Conservation (phyloP, 2,113 vertebrate genomes). For the Corythornis madagascariensis region DNA sequence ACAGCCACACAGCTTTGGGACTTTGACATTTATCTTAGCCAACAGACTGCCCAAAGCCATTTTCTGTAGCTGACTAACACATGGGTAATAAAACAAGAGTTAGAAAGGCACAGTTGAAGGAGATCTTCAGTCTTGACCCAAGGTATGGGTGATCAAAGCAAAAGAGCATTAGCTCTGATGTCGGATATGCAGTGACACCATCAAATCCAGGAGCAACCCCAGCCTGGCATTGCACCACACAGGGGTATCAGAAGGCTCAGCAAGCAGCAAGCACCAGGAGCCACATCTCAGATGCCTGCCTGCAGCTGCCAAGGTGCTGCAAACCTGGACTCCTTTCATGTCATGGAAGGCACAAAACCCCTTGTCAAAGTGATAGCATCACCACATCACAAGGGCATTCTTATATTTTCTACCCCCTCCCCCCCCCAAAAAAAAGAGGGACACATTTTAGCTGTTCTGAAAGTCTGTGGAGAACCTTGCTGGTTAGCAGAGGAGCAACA, state of each 20-base stretch:
- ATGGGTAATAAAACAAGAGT: too few species aligned
- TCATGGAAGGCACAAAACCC: not conserved
- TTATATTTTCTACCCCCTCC: not conserved
- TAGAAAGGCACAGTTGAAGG: not conserved
- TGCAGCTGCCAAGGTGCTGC: not conserved
- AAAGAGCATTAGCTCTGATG: not conserved
- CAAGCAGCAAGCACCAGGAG: not conserved
- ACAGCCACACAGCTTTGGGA: not conserved
- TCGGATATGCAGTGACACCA: fast-evolving
- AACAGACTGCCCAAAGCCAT: not conserved
- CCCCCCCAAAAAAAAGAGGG: not conserved
- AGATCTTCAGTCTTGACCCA: not conserved
- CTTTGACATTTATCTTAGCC: not conserved
- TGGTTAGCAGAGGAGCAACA: not conserved
- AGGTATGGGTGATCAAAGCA: not conserved
- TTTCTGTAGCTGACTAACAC: not conserved
- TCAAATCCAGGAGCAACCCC: not conserved
- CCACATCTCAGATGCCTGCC: not conserved
- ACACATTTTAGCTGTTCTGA: not conserved
- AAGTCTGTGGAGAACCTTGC: not conserved
- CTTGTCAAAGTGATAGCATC: not conserved
- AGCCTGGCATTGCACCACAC: not conserved
- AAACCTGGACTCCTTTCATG: not conserved
- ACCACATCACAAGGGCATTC: too few species aligned
- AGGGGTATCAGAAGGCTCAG: not conserved